Conservation (phyloP, 2,113 vertebrate species). For the Pelobates fuscus region DNA sequence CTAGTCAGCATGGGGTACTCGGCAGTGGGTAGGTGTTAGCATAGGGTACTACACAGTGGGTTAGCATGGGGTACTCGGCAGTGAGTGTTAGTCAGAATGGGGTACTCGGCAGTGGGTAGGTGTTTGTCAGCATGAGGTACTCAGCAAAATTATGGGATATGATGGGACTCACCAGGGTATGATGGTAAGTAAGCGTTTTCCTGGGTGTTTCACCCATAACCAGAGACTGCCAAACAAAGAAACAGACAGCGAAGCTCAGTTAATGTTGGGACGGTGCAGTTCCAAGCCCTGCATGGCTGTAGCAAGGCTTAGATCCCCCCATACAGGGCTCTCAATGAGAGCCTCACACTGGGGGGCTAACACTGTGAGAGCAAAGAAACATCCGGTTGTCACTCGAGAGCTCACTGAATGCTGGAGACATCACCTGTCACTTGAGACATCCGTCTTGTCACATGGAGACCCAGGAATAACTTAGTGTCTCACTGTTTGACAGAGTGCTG, state of each 20-base stretch:
- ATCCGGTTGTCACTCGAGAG: conserved; percentile 43
- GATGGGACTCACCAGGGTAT: conserved; percentile 77
- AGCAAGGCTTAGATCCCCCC: conserved; percentile 54
- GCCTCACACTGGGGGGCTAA: conserved; percentile 7
- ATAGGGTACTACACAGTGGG: no score
- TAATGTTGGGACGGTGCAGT: conserved; percentile 53
- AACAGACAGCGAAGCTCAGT: conserved; percentile 22
- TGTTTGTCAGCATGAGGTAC: neutral
- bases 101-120: no score
- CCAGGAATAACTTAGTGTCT: conserved; percentile 28
- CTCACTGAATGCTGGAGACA: conserved; percentile 29
- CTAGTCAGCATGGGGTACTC: no score
- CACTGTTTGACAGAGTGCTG: neutral
- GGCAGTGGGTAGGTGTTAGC: no score
- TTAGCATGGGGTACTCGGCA: no score
- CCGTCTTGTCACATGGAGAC: conserved; percentile 35
- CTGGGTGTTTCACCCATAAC: conserved; percentile 82
- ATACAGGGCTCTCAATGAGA: conserved; percentile 26
- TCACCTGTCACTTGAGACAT: conserved; percentile 44
- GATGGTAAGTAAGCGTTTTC: conserved; percentile 81
- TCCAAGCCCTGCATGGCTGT: conserved; percentile 58
- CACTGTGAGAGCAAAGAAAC: conserved; percentile 24
- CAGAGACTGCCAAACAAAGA: conserved; percentile 52
- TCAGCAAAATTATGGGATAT: neutral
- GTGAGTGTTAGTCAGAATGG: no score